Evolutionary conservation across 2,797 vertebrate species (phyloP).

Genomic region (Tympanoctomys barrerae): DNA sequence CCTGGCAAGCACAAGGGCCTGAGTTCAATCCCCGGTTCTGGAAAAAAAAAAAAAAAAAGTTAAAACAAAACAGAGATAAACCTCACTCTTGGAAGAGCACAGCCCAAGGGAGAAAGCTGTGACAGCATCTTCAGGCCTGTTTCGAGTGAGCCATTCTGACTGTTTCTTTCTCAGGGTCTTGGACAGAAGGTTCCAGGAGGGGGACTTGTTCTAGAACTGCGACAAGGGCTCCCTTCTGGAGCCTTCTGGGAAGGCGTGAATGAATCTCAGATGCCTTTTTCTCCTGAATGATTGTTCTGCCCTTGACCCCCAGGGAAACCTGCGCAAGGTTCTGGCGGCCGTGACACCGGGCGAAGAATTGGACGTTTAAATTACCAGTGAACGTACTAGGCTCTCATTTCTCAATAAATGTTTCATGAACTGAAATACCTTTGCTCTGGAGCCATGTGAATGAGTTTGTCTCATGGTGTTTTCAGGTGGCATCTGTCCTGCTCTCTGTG

Average conservation of each 20-base stretch:
- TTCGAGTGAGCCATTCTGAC: constrained; percentile 72
- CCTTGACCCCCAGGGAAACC: not conserved
- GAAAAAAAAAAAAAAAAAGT: no score
- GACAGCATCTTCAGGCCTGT: constrained; percentile 60
- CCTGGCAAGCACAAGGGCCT: no score
- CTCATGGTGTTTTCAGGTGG: constrained; percentile 65
- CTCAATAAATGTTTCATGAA: not conserved
- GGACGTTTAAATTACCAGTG: not conserved
- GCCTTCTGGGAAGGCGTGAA: not conserved
- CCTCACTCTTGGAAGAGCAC: constrained; percentile 65
- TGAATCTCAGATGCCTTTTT: not conserved
- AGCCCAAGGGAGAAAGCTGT: constrained; percentile 74
- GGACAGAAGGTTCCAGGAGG: constrained; percentile 76
- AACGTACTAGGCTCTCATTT: not conserved
- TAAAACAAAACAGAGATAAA: constrained; percentile 82
- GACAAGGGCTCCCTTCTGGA: constrained; percentile 34
- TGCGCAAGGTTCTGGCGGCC: not conserved
- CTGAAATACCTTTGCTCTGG: not conserved
- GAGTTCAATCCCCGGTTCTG: no score
- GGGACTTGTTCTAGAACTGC: constrained; percentile 65
- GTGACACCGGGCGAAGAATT: not conserved
- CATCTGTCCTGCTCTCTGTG: constrained; percentile 72
- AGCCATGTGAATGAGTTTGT: not conserved
- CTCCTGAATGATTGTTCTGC: not conserved
- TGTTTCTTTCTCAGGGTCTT: constrained; percentile 72